These are phyloP conservation scores for Ceratitis capitata DNA, from an alignment of 1,140 invertebrate genomes.

Conservation along the genomic window DNA sequence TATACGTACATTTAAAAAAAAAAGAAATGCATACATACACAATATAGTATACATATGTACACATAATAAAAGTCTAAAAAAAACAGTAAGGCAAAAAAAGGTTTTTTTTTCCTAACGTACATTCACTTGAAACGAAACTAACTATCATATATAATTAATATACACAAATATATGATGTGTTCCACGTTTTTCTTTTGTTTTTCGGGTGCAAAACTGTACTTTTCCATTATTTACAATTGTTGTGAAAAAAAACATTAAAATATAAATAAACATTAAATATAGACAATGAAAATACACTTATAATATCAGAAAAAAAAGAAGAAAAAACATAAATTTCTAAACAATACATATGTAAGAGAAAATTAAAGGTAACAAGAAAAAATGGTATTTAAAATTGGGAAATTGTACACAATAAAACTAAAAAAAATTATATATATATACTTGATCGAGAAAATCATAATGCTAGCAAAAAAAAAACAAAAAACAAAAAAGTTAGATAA, in stretches of 20 bases:
- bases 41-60: constrained; percentile 1
- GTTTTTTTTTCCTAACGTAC: constrained; percentile 4
- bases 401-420: background rate
- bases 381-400: background rate
- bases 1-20: background rate
- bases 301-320: background rate
- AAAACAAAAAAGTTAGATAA: background rate
- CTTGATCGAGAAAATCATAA: too few relatives aligned
- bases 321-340: background rate
- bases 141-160: constrained; percentile 9
- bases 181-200: constrained; percentile 28
- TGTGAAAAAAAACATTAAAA: constrained; percentile 30
- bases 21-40: background rate
- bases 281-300: background rate
- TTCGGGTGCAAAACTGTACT: background rate
- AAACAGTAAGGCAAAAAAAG: constrained; percentile 90
- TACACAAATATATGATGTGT: constrained; percentile 26
- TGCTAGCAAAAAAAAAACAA: background rate
- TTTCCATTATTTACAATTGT: constrained; percentile 36
- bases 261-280: constrained; percentile 22
- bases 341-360: background rate
- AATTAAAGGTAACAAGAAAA: background rate
- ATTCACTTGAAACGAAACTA: too few relatives aligned
- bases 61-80: background rate
- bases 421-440: background rate